Conservation (phyloP, 2,888 invertebrate genomes). For the Tipula vernalis region DNA sequence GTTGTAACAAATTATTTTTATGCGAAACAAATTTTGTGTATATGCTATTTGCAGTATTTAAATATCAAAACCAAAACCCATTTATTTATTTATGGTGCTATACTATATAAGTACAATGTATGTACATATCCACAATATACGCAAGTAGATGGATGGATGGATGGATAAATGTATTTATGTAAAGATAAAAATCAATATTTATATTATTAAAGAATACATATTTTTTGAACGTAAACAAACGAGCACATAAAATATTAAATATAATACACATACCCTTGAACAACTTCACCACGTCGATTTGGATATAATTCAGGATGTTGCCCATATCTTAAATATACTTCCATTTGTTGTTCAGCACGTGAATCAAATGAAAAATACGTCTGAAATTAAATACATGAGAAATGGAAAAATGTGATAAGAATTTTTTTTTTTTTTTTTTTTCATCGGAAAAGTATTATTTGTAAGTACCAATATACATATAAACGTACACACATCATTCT, state of each 20-base stretch:
- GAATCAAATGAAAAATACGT: constrained; percentile 72
- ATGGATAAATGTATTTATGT: background rate
- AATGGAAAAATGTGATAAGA: background rate
- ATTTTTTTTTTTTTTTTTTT: background rate
- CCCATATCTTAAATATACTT: constrained; percentile 82
- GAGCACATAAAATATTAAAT: background rate
- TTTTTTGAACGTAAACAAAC: background rate
- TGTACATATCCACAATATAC: background rate
- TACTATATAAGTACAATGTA: background rate
- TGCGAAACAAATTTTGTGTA: background rate
- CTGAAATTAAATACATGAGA: constrained; percentile 26
- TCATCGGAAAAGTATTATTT: background rate
- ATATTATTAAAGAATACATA: background rate
- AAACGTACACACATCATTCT: background rate
- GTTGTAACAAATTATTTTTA: background rate
- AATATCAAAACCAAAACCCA: background rate
- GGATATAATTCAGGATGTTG: constrained; percentile 89
- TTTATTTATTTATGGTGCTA: background rate
- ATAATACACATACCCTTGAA: constrained; percentile 54
- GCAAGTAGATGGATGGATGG: background rate
- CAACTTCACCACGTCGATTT: constrained; percentile 76
- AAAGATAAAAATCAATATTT: background rate
- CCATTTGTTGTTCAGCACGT: constrained; percentile 81
- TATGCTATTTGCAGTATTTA: background rate
- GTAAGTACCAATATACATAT: background rate